Evolutionary conservation across 2,113 vertebrate species (phyloP), one percentile per base, ranked within the genome.

Genomic region (Pangasianodon hypophthalmus): DNA sequence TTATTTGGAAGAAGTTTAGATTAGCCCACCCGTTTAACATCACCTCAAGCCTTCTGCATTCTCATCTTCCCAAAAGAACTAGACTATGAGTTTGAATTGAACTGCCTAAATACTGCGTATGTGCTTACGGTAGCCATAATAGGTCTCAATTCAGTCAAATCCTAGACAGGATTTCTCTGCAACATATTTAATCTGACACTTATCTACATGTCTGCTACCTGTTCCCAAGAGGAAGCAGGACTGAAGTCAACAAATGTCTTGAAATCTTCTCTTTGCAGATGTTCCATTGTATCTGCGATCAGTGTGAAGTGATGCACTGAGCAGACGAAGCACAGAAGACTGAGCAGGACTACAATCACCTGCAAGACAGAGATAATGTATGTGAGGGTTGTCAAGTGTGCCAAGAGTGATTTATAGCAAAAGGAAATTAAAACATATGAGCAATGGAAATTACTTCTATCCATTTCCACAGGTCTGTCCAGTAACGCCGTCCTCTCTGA

Each of bases 371-470:
- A 83, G 6, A 48, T n/a, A 69, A 88, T 71, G 48, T 82, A 50
- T 79, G 9, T 8, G 19, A 50, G 21, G 52, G 37, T 3, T 67
- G 9, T 90, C 6, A 24, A 37, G 37, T 1, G 37, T 37, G 37
- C 37, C 37, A 37, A 37, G 0, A 46, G 48, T 67, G 58, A 29
- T 58, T 29, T 67, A 83, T 48, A 41, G 6, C n/a, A 50, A 24
- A 58, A 13, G 18, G 6, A n/a, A 71, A 69, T 24, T 2, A 67
- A 62, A 62, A 13, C 4, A n/a, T 48, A 21, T 19, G 16, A 26
- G 32, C 19, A 9, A 6, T 56, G 32, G 9, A 56, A 64, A 94
- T 95, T 92, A 97, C 97, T 94, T 97, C 95, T 56, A 97, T 88
- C 95, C 96, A 97, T 89, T 82, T 96, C 79, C 92, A 88, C 0